Evolutionary conservation across 2,797 vertebrate species (phyloP).

Genomic region (Phrynocephalus vlangalii): DNA sequence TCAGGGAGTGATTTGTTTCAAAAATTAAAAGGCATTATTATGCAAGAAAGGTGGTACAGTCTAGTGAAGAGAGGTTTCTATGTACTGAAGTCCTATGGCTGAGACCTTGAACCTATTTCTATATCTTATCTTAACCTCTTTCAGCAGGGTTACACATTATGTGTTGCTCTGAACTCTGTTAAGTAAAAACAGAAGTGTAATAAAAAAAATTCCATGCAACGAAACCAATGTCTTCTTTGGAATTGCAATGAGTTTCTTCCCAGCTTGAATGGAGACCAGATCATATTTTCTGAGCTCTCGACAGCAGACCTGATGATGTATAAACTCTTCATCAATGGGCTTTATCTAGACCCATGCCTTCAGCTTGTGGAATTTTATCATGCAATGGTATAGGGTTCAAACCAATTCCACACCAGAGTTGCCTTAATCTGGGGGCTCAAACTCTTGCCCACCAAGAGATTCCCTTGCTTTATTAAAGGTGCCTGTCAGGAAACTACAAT

Average conservation of each 20-base stretch:
- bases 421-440: too few species aligned
- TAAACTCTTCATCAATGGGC: not conserved
- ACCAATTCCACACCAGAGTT: too few species aligned
- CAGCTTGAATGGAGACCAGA: not conserved
- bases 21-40: conserved; percentile 26
- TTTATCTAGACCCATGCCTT: too few species aligned
- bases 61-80: not conserved
- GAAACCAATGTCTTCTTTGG: not conserved
- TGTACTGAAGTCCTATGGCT: not conserved
- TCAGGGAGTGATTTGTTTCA: not conserved
- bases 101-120: not conserved
- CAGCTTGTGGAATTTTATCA: too few species aligned
- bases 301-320: conserved; percentile 23
- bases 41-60: not conserved
- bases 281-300: not conserved
- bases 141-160: not conserved
- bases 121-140: not conserved
- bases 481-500: too few species aligned
- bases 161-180: not conserved
- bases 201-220: not conserved
- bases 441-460: too few species aligned
- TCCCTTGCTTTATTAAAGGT: too few species aligned
- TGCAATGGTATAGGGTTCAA: too few species aligned
- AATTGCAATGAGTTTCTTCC: not conserved
- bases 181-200: not conserved